phyloP scores from a whole-genome alignment of 2,888 invertebrate species.

The Ethmia dodecea region DNA sequence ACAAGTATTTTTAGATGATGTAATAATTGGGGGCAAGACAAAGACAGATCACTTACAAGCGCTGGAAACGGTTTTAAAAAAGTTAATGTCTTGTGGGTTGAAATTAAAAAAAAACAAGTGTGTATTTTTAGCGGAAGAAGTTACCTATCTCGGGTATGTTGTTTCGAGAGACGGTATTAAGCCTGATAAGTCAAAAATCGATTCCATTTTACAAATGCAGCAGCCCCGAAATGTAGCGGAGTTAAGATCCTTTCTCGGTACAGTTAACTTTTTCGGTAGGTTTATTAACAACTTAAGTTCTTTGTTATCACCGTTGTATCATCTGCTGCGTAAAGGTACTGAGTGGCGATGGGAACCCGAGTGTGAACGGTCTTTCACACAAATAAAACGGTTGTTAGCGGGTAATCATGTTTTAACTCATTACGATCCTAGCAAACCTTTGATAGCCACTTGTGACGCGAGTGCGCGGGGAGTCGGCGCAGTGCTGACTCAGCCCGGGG shows the following conservation, averaged over 20 bases:
- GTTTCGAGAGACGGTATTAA: background rate
- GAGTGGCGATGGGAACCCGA: background rate
- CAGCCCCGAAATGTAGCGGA: background rate
- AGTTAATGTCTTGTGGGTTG: background rate
- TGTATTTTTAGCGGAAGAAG: background rate
- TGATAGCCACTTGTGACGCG: conserved; percentile 1
- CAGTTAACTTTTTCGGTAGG: background rate
- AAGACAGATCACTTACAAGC: background rate
- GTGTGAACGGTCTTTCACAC: background rate
- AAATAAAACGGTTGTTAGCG: background rate
- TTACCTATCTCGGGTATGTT: background rate
- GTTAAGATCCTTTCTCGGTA: background rate
- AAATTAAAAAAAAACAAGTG: background rate
- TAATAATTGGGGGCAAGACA: background rate
- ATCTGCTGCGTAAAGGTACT: background rate
- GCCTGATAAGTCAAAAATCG: background rate
- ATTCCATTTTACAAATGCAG: background rate
- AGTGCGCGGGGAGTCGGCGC: background rate
- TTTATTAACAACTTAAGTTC: background rate
- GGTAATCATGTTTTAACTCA: background rate
- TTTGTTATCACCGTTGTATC: background rate
- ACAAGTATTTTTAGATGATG: conserved; percentile 1
- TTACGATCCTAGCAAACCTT: background rate
- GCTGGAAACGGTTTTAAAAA: background rate
- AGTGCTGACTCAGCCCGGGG: background rate